Evolutionary conservation across 1,140 invertebrate genomes (phyloP), one percentile per base, ranked within the genome.

Genomic region (Cotesia chilonis): DNA sequence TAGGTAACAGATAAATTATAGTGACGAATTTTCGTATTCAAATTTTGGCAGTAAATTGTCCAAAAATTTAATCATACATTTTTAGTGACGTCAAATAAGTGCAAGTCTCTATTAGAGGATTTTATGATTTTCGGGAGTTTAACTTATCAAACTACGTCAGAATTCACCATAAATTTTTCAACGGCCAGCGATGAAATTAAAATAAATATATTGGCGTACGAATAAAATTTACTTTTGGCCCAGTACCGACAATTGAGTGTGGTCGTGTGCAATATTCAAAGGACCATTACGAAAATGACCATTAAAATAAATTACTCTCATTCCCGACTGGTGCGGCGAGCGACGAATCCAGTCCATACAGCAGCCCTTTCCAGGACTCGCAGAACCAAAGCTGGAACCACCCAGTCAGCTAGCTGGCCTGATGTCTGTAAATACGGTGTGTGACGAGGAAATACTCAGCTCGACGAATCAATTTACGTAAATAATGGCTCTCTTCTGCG

Each of bases 251-350:
- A 57, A 60, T 64, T 75, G 75, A 63, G 14, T 63, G 60, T 63
- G 60, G 60, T 63, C 68, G 63, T 63, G 60, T 63, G 60, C 35
- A 10, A 63, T 38, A 14, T 61, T 70, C 35, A 79, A 71, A 83
- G 78, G 76, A 63, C 80, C 80, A 83, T 84, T 82, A 83, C 78
- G 76, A 83, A 82, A 85, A 81, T 83, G 80, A 82, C 80, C 76
- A 80, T 81, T 80, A 80, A 83, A 85, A 82, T 83, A 80, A 83
- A 84, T 83, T 80, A 80, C 79, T 77, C 78, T 78, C 76, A 76
- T 80, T 74, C 76, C 71, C 4, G 55, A 17, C 6, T 17, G 38
- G 20, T 35, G n/a, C 6, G 3, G 36, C 28, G 47, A 36, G 28
- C n/a, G 1, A 10, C 28, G 28, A 28, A 28, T 28, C 28, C 28